A percentile compares a stretch with the other conserved stretches of the same genome.
Conservation (phyloP, 2,113 vertebrate genomes). For the Garra rufa region DNA sequence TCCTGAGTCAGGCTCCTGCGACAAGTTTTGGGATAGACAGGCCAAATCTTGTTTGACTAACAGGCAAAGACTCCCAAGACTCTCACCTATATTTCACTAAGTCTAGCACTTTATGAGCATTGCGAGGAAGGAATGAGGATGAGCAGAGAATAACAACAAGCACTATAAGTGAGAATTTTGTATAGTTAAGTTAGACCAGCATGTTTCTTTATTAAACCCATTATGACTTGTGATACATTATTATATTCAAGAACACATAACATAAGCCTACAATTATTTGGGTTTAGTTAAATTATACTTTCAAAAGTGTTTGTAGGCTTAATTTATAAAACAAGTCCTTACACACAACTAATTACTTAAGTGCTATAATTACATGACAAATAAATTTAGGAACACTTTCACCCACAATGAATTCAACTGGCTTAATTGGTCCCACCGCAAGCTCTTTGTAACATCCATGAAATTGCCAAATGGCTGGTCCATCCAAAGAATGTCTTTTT, state of each 20-base stretch:
- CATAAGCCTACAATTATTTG: neutral
- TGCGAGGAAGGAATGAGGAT: neutral
- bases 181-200: neutral
- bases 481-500: neutral
- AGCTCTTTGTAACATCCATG: constrained; percentile 25
- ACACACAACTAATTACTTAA: constrained; percentile 24
- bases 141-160: neutral
- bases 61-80: constrained; percentile 68
- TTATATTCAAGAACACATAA: neutral
- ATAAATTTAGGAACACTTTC: constrained; percentile 18
- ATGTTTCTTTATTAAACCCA: neutral
- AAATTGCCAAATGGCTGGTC: constrained; percentile 28
- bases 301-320: neutral
- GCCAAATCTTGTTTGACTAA: constrained; percentile 69
- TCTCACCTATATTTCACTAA: constrained; percentile 3
- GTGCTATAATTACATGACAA: constrained; percentile 23
- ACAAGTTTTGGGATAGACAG: constrained; percentile 60
- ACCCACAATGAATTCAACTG: constrained; percentile 4
- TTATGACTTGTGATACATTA: constrained; percentile 7
- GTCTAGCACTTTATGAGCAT: constrained; percentile 7
- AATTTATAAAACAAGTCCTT: neutral
- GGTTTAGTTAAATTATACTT: neutral
- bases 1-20: constrained; percentile 66
- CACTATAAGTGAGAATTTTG: neutral
- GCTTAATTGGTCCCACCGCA: constrained; percentile 40